phyloP scores from a whole-genome alignment of 2,888 invertebrate species.

The Tuta absoluta region DNA sequence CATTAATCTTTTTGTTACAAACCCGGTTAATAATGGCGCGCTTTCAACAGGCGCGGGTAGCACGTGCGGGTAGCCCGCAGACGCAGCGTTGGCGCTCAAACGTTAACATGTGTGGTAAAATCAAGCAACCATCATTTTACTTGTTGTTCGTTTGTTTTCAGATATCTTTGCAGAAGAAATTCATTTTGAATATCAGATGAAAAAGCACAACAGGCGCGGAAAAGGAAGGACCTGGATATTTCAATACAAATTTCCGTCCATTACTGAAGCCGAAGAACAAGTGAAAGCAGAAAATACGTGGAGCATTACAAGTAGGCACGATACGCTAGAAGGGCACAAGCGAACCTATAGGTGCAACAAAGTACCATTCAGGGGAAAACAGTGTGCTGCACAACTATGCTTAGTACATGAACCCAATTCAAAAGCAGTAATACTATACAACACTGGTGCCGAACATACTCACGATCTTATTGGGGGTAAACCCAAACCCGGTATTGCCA shows the following conservation, averaged over 20 bases:
- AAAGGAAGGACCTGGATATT: not conserved
- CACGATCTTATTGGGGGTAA: slow-evolving; percentile 31
- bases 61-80: too few relatives aligned
- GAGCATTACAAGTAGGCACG: not conserved
- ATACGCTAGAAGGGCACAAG: slow-evolving; percentile 30
- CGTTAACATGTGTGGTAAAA: too few relatives aligned
- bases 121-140: too few relatives aligned
- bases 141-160: too few relatives aligned
- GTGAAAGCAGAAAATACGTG: too few relatives aligned
- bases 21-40: too few relatives aligned
- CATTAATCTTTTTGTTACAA: too few relatives aligned
- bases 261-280: not conserved
- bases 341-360: slow-evolving; percentile 35
- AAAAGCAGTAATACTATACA: slow-evolving; percentile 33
- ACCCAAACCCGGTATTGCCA: slow-evolving; percentile 29
- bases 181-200: not conserved
- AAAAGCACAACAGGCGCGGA: not conserved
- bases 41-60: too few relatives aligned
- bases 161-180: not conserved
- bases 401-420: slow-evolving; percentile 32
- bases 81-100: too few relatives aligned
- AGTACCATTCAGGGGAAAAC: slow-evolving; percentile 32
- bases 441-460: slow-evolving; percentile 35
- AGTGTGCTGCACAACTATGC: slow-evolving; percentile 34
- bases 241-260: not conserved